Percentiles rank a stretch among this genome's conserved stretches.
Evolutionary conservation across 2,113 vertebrate species (phyloP).

Genomic region (Takifugu bimaculatus): DNA sequence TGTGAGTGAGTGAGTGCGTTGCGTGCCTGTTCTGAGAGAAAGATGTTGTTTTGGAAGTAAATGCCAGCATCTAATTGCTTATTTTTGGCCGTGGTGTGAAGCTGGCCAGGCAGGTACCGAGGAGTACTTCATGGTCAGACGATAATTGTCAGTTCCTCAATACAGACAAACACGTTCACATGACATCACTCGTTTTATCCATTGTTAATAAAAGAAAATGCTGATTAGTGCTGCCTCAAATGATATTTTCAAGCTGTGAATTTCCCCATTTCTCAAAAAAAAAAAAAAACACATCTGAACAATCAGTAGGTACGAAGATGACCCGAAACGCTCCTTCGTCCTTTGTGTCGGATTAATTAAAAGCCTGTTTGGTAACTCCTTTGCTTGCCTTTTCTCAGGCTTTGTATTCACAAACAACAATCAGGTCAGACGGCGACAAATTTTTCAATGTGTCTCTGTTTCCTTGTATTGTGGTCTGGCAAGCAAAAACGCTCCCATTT

Average conservation of each 20-base stretch:
- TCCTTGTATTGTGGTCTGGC: slow-evolving; percentile 53
- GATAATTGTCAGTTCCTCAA: too few species aligned
- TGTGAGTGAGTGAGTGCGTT: too few species aligned
- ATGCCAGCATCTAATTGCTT: too few species aligned
- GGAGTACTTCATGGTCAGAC: too few species aligned
- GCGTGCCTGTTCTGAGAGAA: too few species aligned
- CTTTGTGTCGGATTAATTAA: too few species aligned
- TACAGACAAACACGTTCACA: not conserved
- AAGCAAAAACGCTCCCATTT: slow-evolving; percentile 26
- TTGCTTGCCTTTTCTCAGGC: slow-evolving; percentile 15
- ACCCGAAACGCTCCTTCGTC: too few species aligned
- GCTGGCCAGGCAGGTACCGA: too few species aligned
- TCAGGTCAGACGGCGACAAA: slow-evolving; percentile 37
- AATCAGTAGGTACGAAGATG: not conserved
- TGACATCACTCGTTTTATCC: not conserved
- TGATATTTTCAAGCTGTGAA: not conserved
- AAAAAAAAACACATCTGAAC: too few species aligned
- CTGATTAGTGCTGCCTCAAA: not conserved
- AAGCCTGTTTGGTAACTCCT: slow-evolving; percentile 8
- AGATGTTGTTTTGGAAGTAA: too few species aligned
- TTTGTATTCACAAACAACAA: slow-evolving; percentile 43
- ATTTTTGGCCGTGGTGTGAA: too few species aligned
- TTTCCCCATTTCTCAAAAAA: not conserved
- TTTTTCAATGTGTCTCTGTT: slow-evolving; percentile 36
- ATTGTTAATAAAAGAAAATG: not conserved